Conservation (phyloP, 2,797 vertebrate genomes). For the Chelon labrosus region DNA sequence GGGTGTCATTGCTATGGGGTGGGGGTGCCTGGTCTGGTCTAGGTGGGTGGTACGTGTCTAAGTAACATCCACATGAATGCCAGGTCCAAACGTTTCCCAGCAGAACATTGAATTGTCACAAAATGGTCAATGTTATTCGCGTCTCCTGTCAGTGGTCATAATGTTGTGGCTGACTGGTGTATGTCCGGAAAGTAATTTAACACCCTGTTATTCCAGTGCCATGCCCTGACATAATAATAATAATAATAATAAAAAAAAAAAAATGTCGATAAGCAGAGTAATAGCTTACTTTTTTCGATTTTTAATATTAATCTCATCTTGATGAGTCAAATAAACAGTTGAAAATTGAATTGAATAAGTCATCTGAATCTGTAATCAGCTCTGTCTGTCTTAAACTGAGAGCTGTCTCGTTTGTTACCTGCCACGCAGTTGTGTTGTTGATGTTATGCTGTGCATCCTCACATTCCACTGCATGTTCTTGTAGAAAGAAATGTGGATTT, state of each 20-base stretch:
- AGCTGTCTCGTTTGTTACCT: not conserved
- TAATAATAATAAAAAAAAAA: no score
- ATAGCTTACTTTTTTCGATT: not conserved
- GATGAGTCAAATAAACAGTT: not conserved
- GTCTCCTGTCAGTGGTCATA: no score
- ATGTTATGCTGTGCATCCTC: not conserved
- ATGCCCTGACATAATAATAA: not conserved
- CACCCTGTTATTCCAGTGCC: not conserved
- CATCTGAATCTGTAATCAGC: not conserved
- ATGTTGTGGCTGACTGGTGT: no score
- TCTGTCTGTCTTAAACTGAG: not conserved
- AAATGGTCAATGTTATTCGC: no score
- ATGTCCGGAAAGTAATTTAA: constrained; percentile 11
- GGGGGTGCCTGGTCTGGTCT: no score
- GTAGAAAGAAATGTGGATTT: not conserved
- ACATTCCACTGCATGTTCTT: not conserved
- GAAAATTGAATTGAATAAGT: no score
- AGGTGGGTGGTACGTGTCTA: no score
- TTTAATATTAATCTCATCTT: not conserved
- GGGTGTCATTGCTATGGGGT: no score
- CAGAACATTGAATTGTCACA: no score
- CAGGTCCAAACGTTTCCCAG: no score
- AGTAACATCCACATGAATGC: no score
- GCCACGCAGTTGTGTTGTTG: not conserved
- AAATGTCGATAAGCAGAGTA: not conserved